phyloP scores from a whole-genome alignment of 2,113 vertebrate species.

The Gnathonemus echidnorhynchus region DNA sequence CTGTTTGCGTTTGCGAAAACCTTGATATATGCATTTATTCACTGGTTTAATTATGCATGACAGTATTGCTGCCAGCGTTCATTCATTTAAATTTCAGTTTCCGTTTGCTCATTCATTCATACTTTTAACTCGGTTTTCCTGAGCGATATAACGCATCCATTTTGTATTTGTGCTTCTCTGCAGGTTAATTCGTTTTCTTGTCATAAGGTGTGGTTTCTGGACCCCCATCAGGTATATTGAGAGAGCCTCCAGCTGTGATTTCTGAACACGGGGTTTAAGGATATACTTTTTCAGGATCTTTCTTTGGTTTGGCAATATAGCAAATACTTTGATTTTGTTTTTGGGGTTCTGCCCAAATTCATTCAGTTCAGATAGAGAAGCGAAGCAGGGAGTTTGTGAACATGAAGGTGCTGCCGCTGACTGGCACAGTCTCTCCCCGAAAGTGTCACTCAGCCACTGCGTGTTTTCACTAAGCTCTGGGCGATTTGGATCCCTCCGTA shows the following conservation, averaged over 20 bases:
- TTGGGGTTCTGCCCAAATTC: background rate
- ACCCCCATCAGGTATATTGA: background rate
- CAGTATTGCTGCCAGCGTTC: background rate
- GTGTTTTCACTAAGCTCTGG: background rate
- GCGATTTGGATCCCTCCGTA: background rate
- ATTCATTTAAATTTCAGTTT: background rate
- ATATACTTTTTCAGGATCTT: background rate
- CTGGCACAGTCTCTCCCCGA: background rate
- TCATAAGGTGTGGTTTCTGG: background rate
- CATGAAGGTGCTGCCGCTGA: background rate
- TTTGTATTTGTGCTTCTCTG: background rate
- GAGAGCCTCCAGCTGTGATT: background rate
- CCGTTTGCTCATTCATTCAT: conserved; percentile 5
- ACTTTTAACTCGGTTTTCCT: background rate
- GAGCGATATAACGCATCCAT: background rate
- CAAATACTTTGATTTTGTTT: background rate
- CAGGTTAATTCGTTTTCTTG: background rate
- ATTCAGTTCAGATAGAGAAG: background rate
- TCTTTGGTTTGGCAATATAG: background rate
- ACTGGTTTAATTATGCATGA: conserved; percentile 14
- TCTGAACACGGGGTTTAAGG: background rate
- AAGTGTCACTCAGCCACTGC: background rate
- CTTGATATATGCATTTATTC: conserved; percentile 14
- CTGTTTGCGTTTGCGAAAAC: background rate
- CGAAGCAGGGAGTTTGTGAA: background rate